Conservation (phyloP, 2,113 vertebrate species). For the Emydura subglobosa region DNA sequence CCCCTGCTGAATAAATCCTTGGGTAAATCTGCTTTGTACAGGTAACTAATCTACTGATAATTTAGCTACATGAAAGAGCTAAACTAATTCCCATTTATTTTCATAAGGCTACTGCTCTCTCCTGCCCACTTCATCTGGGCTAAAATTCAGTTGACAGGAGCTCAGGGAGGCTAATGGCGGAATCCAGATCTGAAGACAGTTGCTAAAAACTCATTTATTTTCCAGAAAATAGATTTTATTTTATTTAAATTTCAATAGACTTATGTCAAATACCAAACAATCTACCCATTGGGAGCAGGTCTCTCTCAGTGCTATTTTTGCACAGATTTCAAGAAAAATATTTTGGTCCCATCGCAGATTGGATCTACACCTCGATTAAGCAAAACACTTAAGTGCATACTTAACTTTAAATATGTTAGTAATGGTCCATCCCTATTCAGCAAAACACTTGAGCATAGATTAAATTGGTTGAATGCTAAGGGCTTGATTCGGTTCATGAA, state of each 20-base stretch:
- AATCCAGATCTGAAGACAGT: conserved; percentile 54
- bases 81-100: conserved; percentile 68
- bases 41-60: conserved; percentile 60
- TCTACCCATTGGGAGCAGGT: conserved; percentile 32
- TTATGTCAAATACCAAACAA: conserved; percentile 52
- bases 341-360: background rate
- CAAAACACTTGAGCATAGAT: background rate
- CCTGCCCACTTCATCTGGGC: conserved; percentile 57
- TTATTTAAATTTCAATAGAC: conserved; percentile 70
- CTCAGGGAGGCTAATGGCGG: conserved; percentile 43
- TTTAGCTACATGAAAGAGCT: conserved; percentile 41
- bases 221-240: conserved; percentile 63
- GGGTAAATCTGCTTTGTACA: conserved; percentile 26
- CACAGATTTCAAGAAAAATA: conserved; percentile 1
- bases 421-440: background rate
- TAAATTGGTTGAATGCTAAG: background rate
- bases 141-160: conserved; percentile 50
- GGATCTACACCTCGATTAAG: background rate
- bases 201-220: conserved; percentile 66
- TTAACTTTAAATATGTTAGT: background rate
- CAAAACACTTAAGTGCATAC: background rate
- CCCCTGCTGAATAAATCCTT: conserved; percentile 43
- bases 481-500: background rate
- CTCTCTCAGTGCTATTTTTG: conserved; percentile 5
- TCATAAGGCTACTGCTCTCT: conserved; percentile 56